phyloP scores from a whole-genome alignment of 2,797 vertebrate genomes.

The Borostomias antarcticus region DNA sequence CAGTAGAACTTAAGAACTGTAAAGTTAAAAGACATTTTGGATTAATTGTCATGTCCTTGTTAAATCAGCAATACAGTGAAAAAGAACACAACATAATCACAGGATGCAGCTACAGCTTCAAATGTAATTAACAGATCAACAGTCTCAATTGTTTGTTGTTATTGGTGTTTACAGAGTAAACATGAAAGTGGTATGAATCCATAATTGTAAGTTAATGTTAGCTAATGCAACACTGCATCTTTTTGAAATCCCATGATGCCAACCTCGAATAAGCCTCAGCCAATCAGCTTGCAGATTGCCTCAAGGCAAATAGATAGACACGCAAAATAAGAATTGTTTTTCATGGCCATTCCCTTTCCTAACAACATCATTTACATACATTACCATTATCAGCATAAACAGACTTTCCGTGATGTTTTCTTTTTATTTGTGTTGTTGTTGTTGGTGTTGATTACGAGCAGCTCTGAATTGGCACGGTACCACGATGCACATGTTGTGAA shows the following conservation, averaged over 20 bases:
- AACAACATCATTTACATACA: conserved; percentile 16
- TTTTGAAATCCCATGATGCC: conserved; percentile 17
- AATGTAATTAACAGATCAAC: not conserved
- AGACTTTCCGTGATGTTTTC: not conserved
- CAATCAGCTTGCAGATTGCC: conserved; percentile 49
- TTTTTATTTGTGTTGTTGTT: too few relatives aligned
- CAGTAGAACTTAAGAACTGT: too few relatives aligned
- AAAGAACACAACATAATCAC: too few relatives aligned
- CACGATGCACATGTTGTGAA: too few relatives aligned
- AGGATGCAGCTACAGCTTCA: not conserved
- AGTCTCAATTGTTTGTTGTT: not conserved
- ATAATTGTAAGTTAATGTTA: conserved; percentile 19
- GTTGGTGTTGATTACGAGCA: too few relatives aligned
- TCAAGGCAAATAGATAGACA: conserved; percentile 33
- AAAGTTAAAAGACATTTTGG: too few relatives aligned
- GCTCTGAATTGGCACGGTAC: too few relatives aligned
- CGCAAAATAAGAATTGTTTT: conserved; percentile 20
- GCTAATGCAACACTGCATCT: conserved; percentile 20
- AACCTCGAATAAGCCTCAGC: conserved; percentile 28
- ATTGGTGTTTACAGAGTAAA: conserved; percentile 8
- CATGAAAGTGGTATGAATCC: conserved; percentile 37
- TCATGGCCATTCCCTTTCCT: conserved; percentile 10
- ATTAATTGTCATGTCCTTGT: too few relatives aligned
- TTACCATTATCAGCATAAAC: conserved; percentile 2
- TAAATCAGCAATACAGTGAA: too few relatives aligned